Percentiles rank a stretch among this genome's conserved stretches.
Evolutionary conservation across 2,113 vertebrate genomes (phyloP).

Genomic region (Machaerirhynchus nigripectus): DNA sequence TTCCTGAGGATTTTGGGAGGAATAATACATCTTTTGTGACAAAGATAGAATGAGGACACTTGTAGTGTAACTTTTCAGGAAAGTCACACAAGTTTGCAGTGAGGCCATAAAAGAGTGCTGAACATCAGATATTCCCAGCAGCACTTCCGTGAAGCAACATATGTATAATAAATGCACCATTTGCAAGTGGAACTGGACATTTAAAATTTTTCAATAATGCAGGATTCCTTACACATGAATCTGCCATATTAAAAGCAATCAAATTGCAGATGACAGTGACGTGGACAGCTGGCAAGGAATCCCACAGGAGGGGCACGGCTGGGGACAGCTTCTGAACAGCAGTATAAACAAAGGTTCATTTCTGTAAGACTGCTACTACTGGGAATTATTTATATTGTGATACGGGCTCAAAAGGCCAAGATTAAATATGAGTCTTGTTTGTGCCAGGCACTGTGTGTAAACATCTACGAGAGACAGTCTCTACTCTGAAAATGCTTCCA

Average conservation of each 20-base stretch:
- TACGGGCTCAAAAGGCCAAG: background rate
- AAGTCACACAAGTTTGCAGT: background rate
- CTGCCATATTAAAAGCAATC: background rate
- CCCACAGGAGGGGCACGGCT: fast-evolving
- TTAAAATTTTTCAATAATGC: background rate
- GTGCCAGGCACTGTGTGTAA: background rate
- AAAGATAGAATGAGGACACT: background rate
- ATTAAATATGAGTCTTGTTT: constrained; percentile 2
- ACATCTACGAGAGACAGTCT: background rate
- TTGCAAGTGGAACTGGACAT: background rate
- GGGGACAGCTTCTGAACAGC: background rate
- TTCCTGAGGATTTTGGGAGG: background rate
- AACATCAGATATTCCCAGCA: background rate
- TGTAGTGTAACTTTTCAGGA: background rate
- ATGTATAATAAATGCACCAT: background rate
- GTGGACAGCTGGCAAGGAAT: background rate
- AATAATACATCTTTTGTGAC: background rate
- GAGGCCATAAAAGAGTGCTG: background rate
- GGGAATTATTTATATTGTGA: constrained; percentile 14
- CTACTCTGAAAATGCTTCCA: background rate
- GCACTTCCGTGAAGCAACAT: background rate
- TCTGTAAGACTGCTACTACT: background rate
- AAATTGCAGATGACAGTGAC: background rate
- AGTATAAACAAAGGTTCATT: background rate
- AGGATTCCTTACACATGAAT: background rate